Evolutionary conservation across 2,888 invertebrate genomes (phyloP), one percentile per base, ranked within the genome.

Genomic region (Drosophila setosimentum): DNA sequence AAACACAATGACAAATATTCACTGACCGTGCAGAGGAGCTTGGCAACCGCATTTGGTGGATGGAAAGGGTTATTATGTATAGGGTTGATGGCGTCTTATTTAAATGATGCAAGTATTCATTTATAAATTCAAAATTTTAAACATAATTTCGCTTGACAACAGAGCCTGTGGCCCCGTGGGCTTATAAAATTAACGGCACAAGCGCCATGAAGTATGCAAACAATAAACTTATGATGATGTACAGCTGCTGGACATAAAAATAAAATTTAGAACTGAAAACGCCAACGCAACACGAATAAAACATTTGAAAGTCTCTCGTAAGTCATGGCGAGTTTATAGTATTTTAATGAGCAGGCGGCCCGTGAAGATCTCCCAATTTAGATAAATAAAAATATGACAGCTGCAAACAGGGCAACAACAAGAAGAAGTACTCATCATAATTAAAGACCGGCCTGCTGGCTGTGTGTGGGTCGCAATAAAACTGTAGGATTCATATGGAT

Each of bases 301-400:
- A 89, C 65, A 88, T 72, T 71, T 65, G 54, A 35, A 69, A 50
- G 73, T 24, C 64, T 54, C 61, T 33, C 45, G 29, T 33, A 30
- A 54, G 40, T 54, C 51, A 42, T 61, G 50, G 62, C 67, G 59
- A 72, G 76, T 90, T 78, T 64, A 90, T 88, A 74, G 73, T 68
- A 55, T 65, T 86, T 83, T 86, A 87, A 87, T 87, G 89, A 79
- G 77, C 69, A 57, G 33, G 55, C 32, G 33, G 55, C 29, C 71
- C 85, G 78, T 87, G 83, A 90, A 90, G 90, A 87, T 87, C 77
- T 86, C 48, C 42, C 57, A 77, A 75, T 81, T 81, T 53, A 90
- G 90, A 87, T 86, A 87, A 77, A 83, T 81, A 90, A 79, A 83
- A 87, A 90, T 90, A 83, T 87, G 88, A 86, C 87, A 90, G 86